Conservation (phyloP, 1,140 invertebrate species). For the Aporrectodea caliginosa region DNA sequence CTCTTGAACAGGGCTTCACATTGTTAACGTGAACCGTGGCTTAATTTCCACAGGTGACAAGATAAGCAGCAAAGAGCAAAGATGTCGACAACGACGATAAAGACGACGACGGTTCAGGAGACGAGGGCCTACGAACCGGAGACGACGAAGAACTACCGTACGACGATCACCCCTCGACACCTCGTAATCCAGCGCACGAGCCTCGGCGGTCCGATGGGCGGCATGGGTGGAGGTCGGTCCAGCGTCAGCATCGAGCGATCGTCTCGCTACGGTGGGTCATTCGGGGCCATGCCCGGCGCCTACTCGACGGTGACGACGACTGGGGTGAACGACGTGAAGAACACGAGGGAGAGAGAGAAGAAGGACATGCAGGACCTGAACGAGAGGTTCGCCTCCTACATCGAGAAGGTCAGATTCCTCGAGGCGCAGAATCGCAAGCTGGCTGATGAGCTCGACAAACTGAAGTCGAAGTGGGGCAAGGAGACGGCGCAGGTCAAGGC, state of each 20-base stretch:
- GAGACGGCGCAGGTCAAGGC: constrained; percentile 32
- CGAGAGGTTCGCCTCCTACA: constrained; percentile 34
- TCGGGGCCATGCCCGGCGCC: not conserved
- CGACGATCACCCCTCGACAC: not conserved
- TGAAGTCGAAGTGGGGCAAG: constrained; percentile 33
- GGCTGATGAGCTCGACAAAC: constrained; percentile 31
- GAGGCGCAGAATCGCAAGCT: constrained; percentile 34
- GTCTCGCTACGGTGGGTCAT: not conserved
- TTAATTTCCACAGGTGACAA: no score
- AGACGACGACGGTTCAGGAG: not conserved
- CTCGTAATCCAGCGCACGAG: constrained; percentile 4
- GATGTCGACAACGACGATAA: not conserved
- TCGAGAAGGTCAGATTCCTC: constrained; percentile 35
- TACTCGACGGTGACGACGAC: not conserved
- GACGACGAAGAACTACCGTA: not conserved
- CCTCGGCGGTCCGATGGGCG: not conserved
- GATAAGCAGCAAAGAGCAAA: no score
- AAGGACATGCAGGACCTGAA: constrained; percentile 29
- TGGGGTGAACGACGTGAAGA: not conserved
- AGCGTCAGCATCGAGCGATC: not conserved
- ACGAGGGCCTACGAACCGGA: not conserved
- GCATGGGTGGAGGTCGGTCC: constrained; percentile 14
- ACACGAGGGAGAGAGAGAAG: constrained; percentile 29
- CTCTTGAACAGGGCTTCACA: no score
- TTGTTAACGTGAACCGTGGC: no score